Evolutionary conservation across 2,113 vertebrate genomes (phyloP).

Genomic region (Malurus cyaneus): DNA sequence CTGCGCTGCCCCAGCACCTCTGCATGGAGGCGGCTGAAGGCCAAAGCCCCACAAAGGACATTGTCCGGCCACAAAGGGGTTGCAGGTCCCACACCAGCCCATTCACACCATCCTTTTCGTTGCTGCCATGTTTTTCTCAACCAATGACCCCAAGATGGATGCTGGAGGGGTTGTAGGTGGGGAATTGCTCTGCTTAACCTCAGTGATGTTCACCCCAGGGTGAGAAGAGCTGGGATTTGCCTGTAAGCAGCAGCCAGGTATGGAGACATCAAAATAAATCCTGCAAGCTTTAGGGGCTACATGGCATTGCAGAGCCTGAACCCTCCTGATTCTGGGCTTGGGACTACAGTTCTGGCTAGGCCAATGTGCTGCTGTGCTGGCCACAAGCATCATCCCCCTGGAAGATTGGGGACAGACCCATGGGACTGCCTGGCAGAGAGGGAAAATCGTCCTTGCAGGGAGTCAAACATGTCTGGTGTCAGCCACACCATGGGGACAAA

Average conservation of each 20-base stretch:
- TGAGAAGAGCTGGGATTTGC: neutral
- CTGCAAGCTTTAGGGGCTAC: neutral
- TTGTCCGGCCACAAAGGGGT: neutral
- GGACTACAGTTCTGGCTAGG: neutral
- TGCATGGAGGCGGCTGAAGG: accelerated
- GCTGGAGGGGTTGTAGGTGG: neutral
- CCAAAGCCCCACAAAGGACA: neutral
- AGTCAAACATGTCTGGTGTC: neutral
- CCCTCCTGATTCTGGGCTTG: accelerated
- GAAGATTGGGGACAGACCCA: neutral
- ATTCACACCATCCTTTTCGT: neutral
- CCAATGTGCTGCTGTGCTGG: neutral
- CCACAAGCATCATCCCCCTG: accelerated
- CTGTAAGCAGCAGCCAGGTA: neutral
- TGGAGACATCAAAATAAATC: neutral
- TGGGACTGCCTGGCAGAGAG: accelerated
- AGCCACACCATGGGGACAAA: accelerated
- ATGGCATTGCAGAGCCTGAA: neutral
- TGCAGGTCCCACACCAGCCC: neutral
- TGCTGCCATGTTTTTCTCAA: neutral
- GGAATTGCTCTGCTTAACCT: neutral
- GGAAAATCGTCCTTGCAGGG: neutral
- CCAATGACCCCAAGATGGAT: neutral
- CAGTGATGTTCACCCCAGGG: accelerated
- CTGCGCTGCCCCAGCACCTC: accelerated